Conservation (phyloP, 2,113 vertebrate genomes). For the Sinosuthora webbiana region DNA sequence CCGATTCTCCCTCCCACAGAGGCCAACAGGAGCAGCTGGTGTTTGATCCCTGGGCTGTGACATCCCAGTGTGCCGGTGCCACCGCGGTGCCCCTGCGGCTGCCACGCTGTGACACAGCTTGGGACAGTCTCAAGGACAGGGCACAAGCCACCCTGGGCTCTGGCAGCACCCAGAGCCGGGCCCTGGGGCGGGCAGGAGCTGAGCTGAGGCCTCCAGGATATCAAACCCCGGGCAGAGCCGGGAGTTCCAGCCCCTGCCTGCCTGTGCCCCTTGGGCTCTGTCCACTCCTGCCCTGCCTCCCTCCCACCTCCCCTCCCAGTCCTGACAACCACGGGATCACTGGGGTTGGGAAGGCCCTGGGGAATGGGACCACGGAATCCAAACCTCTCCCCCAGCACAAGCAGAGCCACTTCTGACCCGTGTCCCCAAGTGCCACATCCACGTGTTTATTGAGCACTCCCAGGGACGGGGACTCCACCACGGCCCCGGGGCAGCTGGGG, state of each 20-base stretch:
- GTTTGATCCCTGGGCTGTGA: accelerated
- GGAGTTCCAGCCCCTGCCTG: neutral
- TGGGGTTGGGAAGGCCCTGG: neutral
- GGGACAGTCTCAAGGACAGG: neutral
- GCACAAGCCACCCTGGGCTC: neutral
- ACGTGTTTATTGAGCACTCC: accelerated
- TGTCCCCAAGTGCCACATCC: neutral
- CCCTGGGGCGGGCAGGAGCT: neutral
- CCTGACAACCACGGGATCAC: neutral
- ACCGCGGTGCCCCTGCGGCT: accelerated
- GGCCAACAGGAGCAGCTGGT: accelerated
- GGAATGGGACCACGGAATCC: neutral
- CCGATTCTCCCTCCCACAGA: neutral
- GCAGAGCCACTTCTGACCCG: neutral
- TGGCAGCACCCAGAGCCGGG: neutral
- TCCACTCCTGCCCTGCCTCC: neutral
- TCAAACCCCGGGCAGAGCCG: accelerated
- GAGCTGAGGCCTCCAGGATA: neutral
- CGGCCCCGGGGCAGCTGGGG: neutral
- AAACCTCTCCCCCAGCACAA: accelerated
- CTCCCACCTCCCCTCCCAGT: neutral
- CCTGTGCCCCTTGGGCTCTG: neutral
- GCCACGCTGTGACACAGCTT: accelerated
- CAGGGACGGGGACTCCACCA: neutral
- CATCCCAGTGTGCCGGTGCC: neutral